Percentiles rank a stretch among this genome's conserved stretches.
Evolutionary conservation across 2,113 vertebrate genomes (phyloP).

Genomic region (Chlorocebus sabaeus): DNA sequence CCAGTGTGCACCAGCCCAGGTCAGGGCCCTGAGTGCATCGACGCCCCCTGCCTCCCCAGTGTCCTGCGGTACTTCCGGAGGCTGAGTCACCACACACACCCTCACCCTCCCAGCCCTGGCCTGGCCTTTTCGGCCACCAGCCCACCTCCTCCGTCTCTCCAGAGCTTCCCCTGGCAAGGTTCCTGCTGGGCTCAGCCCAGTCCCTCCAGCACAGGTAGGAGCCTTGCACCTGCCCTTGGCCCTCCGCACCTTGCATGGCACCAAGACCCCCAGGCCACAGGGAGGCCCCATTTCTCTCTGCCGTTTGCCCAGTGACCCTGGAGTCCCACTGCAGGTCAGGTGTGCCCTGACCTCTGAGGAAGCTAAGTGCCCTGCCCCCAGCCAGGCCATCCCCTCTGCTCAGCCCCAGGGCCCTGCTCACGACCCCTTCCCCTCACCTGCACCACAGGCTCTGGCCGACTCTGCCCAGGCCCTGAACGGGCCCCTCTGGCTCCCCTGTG

Average conservation of each 20-base stretch:
- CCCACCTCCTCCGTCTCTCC: no score
- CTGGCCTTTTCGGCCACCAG: not conserved
- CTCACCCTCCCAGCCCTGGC: not conserved
- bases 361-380: not conserved
- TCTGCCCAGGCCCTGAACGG: no score
- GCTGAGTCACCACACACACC: rapidly evolving
- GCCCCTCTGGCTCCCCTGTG: not conserved
- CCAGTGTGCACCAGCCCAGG: not conserved
- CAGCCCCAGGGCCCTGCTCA: not conserved
- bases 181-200: not conserved
- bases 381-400: not conserved
- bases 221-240: no score
- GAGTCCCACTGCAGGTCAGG: rapidly evolving
- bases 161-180: rapidly evolving
- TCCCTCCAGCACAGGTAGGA: not conserved
- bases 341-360: not conserved
- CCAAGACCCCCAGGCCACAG: not conserved
- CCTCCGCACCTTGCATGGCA: no score
- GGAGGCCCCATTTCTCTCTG: not conserved
- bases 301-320: not conserved
- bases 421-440: no score
- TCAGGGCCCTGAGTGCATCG: not conserved
- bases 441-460: not conserved
- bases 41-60: rapidly evolving
- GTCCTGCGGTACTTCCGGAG: not conserved